These are phyloP conservation scores for Oryctolagus cuniculus DNA, from an alignment of 2,113 vertebrate species.

Conservation along the genomic window mOryCun1.1 NC_091437.1:53963501-53964000, in stretches of 20 bases:
- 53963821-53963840: background rate
- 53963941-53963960: background rate
- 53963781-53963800: constrained; percentile 29
- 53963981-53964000: background rate
- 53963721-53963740: background rate
- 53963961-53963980: background rate
- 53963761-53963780: background rate
- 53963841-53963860: background rate
- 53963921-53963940: background rate
- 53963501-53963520: constrained; percentile 7
- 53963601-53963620: background rate
- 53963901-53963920: background rate
- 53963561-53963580: background rate
- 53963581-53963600: constrained; percentile 42
- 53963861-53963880: background rate
- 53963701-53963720: constrained; percentile 24
- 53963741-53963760: background rate
- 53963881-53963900: background rate
- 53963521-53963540: constrained; percentile 35
- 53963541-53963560: background rate
- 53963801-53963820: background rate
- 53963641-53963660: constrained; percentile 8
- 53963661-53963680: constrained; percentile 21
- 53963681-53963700: background rate
- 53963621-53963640: background rate